Base-by-base conservation (phyloP, 2,888 invertebrate genomes). In the Nineta flava region DNA sequence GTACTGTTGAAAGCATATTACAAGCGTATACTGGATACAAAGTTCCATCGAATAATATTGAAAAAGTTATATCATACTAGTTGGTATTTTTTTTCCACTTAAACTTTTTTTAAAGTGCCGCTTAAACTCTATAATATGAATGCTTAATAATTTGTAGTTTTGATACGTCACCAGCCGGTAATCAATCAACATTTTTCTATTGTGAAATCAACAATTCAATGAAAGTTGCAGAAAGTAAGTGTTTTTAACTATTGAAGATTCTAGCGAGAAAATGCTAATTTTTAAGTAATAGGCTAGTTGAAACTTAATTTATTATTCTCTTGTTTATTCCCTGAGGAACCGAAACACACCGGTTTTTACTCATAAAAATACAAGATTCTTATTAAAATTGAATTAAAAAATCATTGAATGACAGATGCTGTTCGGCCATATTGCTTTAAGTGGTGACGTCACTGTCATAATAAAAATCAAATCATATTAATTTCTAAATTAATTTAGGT, bases 1-100 rank as follows among this genome's bases (percentile, higher is more conserved):
- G 90, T 62, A 92, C 91, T 48, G 93, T 93, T 0, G 75, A 74
- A 50, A 90, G 88, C 57, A 96, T 97, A 65, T 74, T 93, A 2
- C 61, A 85, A 4, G 96, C 97, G 64, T 96, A 97, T 64, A 93
- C 93, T 65, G 97, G 97, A 1, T 97, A 94, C 67, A 75, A 87
- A 62, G 87, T 93, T 1, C 75, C 84, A 0, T 50, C 79, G 1
- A 68, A 71, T 0, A 69, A 75, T 16, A 70, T 91, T 52, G 71
- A 81, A 40, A 72, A 73, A 69, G 71, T 90, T 46, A 73, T 78
- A 52, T 75, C 79, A 3, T 87, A 79, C 60, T 77, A 84, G 81
- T 83, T 26, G 4, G 26, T 26, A 26, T 26, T 26, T 26, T 7
- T 7, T 26, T 7, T 7, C 26, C 1, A 26, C 4, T 3, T 7